Percentiles rank a stretch among this genome's conserved stretches.
Evolutionary conservation across 37 sponge, comb jelly and placozoan genomes (phyloP).

Genomic region (Geodia barretti): DNA sequence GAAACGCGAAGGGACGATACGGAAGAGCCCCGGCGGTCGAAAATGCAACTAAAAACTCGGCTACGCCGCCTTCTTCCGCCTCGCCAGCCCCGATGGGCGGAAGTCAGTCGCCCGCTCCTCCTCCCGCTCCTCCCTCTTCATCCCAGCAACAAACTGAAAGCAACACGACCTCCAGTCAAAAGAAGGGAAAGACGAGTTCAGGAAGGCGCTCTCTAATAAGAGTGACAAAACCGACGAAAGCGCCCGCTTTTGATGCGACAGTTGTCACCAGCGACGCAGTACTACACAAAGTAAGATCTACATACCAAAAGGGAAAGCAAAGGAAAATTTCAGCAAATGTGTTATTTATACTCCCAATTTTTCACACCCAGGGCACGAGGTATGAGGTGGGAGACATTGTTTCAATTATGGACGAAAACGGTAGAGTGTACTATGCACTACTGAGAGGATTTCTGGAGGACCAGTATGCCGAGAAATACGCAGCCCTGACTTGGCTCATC

Average conservation of each 20-base stretch:
- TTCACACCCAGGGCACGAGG: conserved; percentile 47
- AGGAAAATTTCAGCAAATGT: not conserved
- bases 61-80: not conserved
- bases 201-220: not conserved
- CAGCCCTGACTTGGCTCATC: conserved; percentile 75
- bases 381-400: conserved; percentile 83
- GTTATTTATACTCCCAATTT: not conserved
- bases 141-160: not conserved
- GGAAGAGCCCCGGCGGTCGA: not conserved
- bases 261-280: conserved; percentile 43
- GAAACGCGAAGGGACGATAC: not conserved
- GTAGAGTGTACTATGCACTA: conserved; percentile 67
- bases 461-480: conserved; percentile 65
- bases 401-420: conserved; percentile 65
- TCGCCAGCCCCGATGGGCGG: not conserved
- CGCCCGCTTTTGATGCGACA: conserved; percentile 18
- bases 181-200: not conserved
- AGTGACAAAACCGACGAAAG: conserved; percentile 23
- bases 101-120: not conserved
- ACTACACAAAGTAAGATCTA: conserved; percentile 37
- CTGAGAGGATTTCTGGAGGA: conserved; percentile 73
- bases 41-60: not conserved
- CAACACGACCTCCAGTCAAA: not conserved
- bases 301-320: no score
- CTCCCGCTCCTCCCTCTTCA: not conserved